phyloP scores from a whole-genome alignment of 2,113 vertebrate species.

The Colius striatus region DNA sequence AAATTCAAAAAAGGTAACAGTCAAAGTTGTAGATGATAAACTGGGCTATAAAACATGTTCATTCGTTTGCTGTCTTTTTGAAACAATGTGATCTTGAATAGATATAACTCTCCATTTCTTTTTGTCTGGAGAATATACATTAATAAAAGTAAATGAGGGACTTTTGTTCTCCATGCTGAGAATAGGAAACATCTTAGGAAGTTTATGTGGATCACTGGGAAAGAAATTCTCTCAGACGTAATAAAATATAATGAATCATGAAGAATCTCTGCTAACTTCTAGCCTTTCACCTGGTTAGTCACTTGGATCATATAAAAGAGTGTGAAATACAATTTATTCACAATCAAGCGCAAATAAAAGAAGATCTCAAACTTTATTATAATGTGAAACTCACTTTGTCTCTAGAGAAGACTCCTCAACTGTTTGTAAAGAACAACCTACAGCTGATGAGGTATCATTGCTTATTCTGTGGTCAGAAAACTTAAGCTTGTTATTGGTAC shows the following conservation, averaged over 20 bases:
- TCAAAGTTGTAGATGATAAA: constrained; percentile 56
- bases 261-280: not conserved
- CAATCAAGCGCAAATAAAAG: not conserved
- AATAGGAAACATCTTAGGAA: not conserved
- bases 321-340: not conserved
- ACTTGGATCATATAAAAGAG: not conserved
- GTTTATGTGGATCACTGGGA: not conserved
- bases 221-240: constrained; percentile 22
- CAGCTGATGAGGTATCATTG: not conserved
- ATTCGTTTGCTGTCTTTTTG: constrained; percentile 23
- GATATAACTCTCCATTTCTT: not conserved
- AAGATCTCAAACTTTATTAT: not conserved
- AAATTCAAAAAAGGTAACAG: constrained; percentile 26
- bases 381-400: not conserved
- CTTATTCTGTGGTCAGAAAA: not conserved
- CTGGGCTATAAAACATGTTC: constrained; percentile 43
- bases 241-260: not conserved
- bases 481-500: not conserved
- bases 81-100: constrained; percentile 36
- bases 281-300: not conserved
- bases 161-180: not conserved
- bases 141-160: constrained; percentile 9
- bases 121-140: not conserved
- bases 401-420: not conserved
- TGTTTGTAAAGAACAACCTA: not conserved